Conservation (phyloP, 2,888 invertebrate genomes). For the Metalampra italica region DNA sequence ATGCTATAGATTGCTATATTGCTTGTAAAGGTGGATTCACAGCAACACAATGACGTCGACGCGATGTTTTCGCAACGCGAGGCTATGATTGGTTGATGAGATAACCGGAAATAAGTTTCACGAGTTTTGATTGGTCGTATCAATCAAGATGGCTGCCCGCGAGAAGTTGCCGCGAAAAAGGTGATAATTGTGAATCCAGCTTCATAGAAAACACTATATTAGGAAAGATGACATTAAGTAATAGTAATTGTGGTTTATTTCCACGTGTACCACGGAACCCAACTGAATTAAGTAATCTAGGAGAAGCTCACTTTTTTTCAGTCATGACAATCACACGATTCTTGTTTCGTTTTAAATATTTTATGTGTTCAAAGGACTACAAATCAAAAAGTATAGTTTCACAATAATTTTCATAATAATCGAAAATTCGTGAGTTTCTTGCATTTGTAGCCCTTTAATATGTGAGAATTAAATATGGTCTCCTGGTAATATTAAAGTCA, state of each 20-base stretch:
- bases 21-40: no score
- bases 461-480: slow-evolving; percentile 36
- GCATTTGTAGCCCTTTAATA: slow-evolving; percentile 12
- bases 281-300: slow-evolving; percentile 38
- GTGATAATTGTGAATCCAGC: no score
- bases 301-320: slow-evolving; percentile 55
- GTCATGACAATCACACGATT: slow-evolving; percentile 51
- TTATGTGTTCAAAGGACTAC: slow-evolving; percentile 36
- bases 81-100: no score
- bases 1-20: slow-evolving; percentile 7
- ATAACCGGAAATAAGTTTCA: no score
- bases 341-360: slow-evolving; percentile 24
- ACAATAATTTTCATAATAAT: slow-evolving; percentile 4
- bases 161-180: no score
- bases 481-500: slow-evolving; percentile 67
- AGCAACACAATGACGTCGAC: no score
- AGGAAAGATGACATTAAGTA: background rate
- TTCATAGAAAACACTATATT: background rate
- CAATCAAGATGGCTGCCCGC: no score
- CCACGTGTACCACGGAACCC: slow-evolving; percentile 24
- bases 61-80: no score
- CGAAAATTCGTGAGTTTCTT: slow-evolving; percentile 5
- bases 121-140: no score
- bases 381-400: slow-evolving; percentile 29
- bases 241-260: slow-evolving; percentile 8